These are phyloP conservation scores for Mesopsocus fuscifrons DNA, from an alignment of 2,888 invertebrate genomes.

Conservation along the genomic window DNA sequence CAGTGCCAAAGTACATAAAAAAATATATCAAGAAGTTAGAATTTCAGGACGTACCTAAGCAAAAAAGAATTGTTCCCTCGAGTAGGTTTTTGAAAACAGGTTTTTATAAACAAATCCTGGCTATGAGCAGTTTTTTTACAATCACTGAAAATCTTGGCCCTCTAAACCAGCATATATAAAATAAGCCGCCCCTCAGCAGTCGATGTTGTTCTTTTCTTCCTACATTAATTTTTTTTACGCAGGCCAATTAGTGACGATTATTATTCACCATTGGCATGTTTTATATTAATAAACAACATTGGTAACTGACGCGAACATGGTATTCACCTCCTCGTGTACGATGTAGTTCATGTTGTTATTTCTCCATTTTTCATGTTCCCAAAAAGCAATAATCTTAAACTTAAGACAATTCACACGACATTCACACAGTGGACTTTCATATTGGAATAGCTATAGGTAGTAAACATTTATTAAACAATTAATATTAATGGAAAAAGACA, in stretches of 20 bases:
- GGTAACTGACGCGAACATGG: background rate
- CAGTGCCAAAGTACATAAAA: background rate
- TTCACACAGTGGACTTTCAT: slow-evolving; percentile 2
- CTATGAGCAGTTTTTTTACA: background rate
- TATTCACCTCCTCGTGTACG: background rate
- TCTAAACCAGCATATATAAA: background rate
- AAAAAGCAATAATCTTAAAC: too few species aligned
- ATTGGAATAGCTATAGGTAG: too few species aligned
- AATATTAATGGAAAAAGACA: background rate
- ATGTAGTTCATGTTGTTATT: background rate
- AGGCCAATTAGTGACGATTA: too few species aligned
- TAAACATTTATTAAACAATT: too few species aligned
- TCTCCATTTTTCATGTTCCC: slow-evolving; percentile 5
- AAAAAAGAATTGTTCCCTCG: background rate
- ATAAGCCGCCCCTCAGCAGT: background rate
- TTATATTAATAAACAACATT: background rate
- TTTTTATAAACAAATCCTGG: too few species aligned
- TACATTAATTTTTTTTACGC: too few species aligned
- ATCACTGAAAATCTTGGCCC: background rate
- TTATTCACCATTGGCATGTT: background rate
- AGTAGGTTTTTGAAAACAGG: background rate
- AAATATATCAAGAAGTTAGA: background rate
- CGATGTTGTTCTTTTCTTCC: too few species aligned
- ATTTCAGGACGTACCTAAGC: background rate
- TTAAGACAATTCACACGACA: background rate